Conservation (phyloP, 2,797 vertebrate species). For the Mus spretus region DNA sequence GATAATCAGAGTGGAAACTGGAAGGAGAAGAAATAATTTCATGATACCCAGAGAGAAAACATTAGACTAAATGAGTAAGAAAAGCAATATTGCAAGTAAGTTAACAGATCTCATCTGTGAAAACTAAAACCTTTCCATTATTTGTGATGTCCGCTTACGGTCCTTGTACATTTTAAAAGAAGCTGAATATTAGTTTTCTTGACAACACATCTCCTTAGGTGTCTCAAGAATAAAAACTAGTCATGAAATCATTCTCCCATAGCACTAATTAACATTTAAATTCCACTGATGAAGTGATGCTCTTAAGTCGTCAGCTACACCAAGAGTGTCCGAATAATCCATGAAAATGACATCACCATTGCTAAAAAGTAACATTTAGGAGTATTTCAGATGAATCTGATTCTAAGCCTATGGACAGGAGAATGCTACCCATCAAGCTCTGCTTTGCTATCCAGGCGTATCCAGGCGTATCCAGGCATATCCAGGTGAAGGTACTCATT, state of each 20-base stretch:
- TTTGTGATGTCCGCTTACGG: slow-evolving; percentile 62
- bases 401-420: slow-evolving; percentile 4
- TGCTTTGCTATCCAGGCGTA: not conserved
- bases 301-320: slow-evolving; percentile 23
- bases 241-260: slow-evolving; percentile 54
- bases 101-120: slow-evolving; percentile 1
- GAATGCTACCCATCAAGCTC: slow-evolving; percentile 21
- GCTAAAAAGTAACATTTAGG: slow-evolving; percentile 51
- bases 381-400: slow-evolving; percentile 4
- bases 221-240: slow-evolving; percentile 68
- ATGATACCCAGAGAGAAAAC: slow-evolving; percentile 56
- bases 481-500: slow-evolving; percentile 36
- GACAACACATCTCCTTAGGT: slow-evolving; percentile 40
- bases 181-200: slow-evolving; percentile 19
- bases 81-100: not conserved
- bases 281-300: not conserved
- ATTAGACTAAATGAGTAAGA: slow-evolving; percentile 37
- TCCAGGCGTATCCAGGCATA: not conserved
- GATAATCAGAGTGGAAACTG: slow-evolving; percentile 37
- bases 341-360: slow-evolving; percentile 48
- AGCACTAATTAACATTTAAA: slow-evolving; percentile 12
- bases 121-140: slow-evolving; percentile 59
- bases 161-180: slow-evolving; percentile 27
- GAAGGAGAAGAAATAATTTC: slow-evolving; percentile 61
- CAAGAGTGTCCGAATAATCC: not conserved